Percentiles rank a stretch among this genome's conserved stretches.
These are phyloP conservation scores for Micrastur ruficollis DNA, from an alignment of 2,797 vertebrate genomes.

Conservation along the genomic window DNA sequence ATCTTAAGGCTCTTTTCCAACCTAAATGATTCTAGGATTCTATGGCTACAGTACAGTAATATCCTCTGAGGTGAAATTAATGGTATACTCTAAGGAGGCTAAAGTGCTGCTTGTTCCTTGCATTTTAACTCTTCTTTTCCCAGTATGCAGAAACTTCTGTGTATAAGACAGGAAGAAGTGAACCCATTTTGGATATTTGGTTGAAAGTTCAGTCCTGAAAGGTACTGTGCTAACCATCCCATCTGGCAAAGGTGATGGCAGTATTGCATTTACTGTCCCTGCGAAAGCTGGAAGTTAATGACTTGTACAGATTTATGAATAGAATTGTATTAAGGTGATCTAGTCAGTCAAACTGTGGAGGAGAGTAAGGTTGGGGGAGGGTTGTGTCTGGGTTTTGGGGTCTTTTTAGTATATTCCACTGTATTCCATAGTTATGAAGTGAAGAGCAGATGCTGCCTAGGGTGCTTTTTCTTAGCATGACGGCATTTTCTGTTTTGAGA, in stretches of 20 bases:
- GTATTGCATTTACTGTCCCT: not conserved
- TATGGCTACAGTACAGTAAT: not conserved
- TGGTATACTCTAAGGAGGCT: not conserved
- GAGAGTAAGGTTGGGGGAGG: not conserved
- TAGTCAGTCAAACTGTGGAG: not conserved
- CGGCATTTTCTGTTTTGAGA: not conserved
- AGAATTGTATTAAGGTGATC: not conserved
- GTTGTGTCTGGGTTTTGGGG: not conserved
- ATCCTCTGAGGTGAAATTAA: not conserved
- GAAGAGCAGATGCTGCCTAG: not conserved
- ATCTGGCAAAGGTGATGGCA: not conserved
- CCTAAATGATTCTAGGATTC: not conserved
- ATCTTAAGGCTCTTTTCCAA: not conserved
- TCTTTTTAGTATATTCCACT: not conserved
- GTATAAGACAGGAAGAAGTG: not conserved
- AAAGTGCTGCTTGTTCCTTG: not conserved
- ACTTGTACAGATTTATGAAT: not conserved
- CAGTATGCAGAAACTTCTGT: not conserved
- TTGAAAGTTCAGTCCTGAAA: not conserved
- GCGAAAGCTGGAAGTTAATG: not conserved
- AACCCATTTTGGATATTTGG: not conserved
- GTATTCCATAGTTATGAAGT: not conserved
- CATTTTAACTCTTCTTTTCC: not conserved
- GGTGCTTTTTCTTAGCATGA: not conserved
- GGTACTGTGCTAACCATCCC: not conserved